Evolutionary conservation across 2,797 vertebrate genomes (phyloP), one percentile per base, ranked within the genome.

Genomic region (Hyperoplus immaculatus): DNA sequence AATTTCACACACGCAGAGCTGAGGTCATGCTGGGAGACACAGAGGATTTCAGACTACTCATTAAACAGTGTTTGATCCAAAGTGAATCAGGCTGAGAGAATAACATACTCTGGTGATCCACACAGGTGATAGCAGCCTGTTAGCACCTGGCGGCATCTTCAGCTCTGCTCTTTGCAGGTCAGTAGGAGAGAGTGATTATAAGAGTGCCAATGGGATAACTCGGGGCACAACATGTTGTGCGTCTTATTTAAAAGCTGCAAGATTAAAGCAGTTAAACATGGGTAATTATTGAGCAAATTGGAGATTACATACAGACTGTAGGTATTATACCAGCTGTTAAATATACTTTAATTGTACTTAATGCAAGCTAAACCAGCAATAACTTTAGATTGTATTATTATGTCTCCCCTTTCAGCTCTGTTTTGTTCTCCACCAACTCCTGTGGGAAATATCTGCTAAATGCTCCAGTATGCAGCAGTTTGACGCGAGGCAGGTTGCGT

Each of bases 21-120:
- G 59, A 46, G 80, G 58, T 84, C 83, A 42, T 73, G 82, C 87
- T 86, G 83, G 78, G 84, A 76, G 50, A 64, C 83, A 69, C 53
- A 67, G 77, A 82, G 59, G 71, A 85, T 85, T 87, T 69, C 83
- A 81, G 72, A 64, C 79, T 75, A 56, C 86, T 79, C 78, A 71
- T 66, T 80, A 86, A 77, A 82, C 84, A 14, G 56, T 62, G 78
- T 92, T 87, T 90, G 84, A 89, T 88, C 67, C 68, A 68, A 74
- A 73, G 80, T 65, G 61, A 88, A 87, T 69, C 78, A 67, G 72
- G 69, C 81, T 64, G 77, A 60, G 82, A 83, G 76, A 55, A 67
- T 54, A 29, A 41, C 55, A 81, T 18, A 58, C 64, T 78, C 59
- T 46, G 39, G 72, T 59, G 62, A 88, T 84, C 71, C 68, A 55